These are phyloP conservation scores for Rissa tridactyla DNA, from an alignment of 2,113 vertebrate genomes.

Conservation along the genomic window DNA sequence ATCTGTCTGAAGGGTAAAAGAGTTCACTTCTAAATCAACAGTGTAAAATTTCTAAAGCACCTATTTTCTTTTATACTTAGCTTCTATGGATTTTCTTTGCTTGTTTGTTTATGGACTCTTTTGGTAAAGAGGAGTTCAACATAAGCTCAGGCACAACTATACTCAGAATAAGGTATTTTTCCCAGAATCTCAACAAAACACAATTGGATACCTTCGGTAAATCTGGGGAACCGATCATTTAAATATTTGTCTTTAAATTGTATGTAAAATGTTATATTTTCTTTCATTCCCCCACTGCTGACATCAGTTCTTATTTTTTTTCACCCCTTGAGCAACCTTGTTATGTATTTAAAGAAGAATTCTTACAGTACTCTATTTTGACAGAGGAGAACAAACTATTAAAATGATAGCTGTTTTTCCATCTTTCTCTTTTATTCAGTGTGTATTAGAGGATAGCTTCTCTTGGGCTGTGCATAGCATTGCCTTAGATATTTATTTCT, in stretches of 20 bases:
- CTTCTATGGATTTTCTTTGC: not conserved
- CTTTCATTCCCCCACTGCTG: not conserved
- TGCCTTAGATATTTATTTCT: not conserved
- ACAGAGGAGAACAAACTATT: not conserved
- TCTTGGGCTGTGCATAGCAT: not conserved
- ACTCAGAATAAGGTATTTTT: not conserved
- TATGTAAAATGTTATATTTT: not conserved
- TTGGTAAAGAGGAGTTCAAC: not conserved
- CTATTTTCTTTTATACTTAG: not conserved
- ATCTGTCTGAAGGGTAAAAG: not conserved
- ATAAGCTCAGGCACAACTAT: not conserved
- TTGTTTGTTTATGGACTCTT: not conserved
- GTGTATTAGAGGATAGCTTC: not conserved
- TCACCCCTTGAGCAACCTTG: not conserved
- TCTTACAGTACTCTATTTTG: not conserved
- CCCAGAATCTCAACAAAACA: not conserved
- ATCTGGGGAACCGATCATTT: not conserved
- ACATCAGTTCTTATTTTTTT: not conserved
- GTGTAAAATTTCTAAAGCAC: not conserved
- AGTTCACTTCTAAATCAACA: not conserved
- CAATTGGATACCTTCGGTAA: not conserved
- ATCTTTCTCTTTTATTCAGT: not conserved
- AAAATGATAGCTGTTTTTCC: not conserved
- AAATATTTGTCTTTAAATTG: not conserved
- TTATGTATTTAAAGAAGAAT: not conserved